phyloP scores from a whole-genome alignment of 2,113 vertebrate genomes.

The Eonycteris spelaea region DNA sequence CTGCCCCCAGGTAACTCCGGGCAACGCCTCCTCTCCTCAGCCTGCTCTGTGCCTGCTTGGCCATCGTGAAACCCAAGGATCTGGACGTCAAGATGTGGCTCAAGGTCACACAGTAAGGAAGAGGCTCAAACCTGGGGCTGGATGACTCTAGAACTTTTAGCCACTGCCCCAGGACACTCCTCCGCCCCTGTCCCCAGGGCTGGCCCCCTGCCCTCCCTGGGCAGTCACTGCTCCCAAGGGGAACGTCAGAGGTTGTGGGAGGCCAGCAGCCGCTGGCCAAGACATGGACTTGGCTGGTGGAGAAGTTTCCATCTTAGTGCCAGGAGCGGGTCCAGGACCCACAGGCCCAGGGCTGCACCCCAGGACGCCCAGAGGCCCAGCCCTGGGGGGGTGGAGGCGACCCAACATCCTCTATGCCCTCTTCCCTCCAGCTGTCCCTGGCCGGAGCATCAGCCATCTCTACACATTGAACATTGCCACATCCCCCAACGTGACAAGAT shows the following conservation, averaged over 20 bases:
- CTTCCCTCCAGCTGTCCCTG: background rate
- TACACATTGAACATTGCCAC: too few relatives aligned
- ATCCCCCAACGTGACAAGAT: background rate
- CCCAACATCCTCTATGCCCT: background rate
- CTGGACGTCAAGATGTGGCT: background rate
- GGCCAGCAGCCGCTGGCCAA: slow-evolving; percentile 66
- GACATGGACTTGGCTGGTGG: slow-evolving; percentile 66
- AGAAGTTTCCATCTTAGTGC: slow-evolving; percentile 82
- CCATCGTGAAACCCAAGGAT: background rate
- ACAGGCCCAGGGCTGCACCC: background rate
- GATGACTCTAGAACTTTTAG: background rate
- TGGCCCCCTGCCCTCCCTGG: background rate
- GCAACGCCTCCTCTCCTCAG: background rate
- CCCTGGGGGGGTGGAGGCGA: background rate
- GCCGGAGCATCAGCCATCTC: background rate
- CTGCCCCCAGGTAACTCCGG: background rate
- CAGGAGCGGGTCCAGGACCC: slow-evolving; percentile 43
- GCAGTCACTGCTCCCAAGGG: background rate
- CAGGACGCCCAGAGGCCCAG: background rate
- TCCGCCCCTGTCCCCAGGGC: background rate
- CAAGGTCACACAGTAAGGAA: slow-evolving; percentile 29
- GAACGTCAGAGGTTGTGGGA: slow-evolving; percentile 44
- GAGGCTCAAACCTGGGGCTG: background rate
- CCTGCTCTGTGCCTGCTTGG: background rate
- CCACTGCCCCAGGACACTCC: background rate